A percentile compares a stretch with the other conserved stretches of the same genome.
phyloP scores from a whole-genome alignment of 2,888 invertebrate genomes.

The Lampropteryx suffumata region DNA sequence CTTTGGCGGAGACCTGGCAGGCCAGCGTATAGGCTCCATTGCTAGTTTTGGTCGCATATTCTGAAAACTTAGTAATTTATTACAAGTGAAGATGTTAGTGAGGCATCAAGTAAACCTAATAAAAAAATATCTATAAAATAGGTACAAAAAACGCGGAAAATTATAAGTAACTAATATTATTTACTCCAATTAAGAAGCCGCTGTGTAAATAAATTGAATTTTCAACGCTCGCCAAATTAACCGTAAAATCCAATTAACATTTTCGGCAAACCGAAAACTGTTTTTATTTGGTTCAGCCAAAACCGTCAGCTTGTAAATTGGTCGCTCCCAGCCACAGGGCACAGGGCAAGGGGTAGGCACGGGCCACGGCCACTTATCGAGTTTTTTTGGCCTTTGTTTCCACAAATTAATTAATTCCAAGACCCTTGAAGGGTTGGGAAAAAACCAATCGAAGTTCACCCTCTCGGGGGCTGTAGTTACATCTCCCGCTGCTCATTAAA shows the following conservation, averaged over 20 bases:
- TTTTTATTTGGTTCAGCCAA: conserved; percentile 28
- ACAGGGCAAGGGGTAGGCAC: conserved; percentile 19
- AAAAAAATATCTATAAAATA: no score
- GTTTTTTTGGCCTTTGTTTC: conserved; percentile 43
- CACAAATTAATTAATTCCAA: conserved; percentile 51
- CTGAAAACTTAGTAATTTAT: no score
- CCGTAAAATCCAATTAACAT: conserved; percentile 25
- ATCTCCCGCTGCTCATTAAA: conserved; percentile 31
- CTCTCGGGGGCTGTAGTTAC: conserved; percentile 25
- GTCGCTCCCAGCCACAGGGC: conserved; percentile 32
- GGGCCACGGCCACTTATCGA: conserved; percentile 34
- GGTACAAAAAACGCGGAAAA: no score
- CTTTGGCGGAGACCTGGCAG: no score
- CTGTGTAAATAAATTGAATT: conserved; percentile 21
- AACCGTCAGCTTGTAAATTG: conserved; percentile 31
- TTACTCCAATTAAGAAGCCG: conserved; percentile 11
- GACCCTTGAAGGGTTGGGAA: conserved; percentile 32
- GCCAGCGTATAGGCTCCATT: no score
- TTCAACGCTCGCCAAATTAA: conserved; percentile 18
- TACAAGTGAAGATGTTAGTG: no score
- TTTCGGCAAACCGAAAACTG: conserved; percentile 23
- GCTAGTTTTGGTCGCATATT: no score
- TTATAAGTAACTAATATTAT: not conserved
- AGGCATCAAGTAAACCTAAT: no score
- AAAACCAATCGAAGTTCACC: conserved; percentile 38